phyloP scores from a whole-genome alignment of 1,140 invertebrate species.

The Arctopsyche grandis region DNA sequence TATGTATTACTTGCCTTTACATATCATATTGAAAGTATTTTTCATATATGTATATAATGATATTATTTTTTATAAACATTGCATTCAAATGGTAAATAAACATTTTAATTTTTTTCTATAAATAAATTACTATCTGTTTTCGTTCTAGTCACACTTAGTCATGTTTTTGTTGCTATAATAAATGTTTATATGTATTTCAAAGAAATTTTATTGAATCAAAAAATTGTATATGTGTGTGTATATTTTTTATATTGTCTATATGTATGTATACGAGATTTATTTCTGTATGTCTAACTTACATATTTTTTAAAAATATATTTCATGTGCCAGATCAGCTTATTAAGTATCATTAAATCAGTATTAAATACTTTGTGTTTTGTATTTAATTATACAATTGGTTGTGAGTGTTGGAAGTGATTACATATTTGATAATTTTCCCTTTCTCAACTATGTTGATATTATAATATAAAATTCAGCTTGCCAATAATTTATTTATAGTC shows the following conservation, averaged over 20 bases:
- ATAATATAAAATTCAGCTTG: no score
- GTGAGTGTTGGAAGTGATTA: background rate
- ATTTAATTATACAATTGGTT: background rate
- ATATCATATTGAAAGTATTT: no score
- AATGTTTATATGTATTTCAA: background rate
- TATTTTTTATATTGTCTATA: background rate
- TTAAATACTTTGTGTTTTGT: background rate
- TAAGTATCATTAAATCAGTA: background rate
- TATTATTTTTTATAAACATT: no score
- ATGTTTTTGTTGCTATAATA: background rate
- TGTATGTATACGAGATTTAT: conserved; percentile 1
- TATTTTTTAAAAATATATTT: conserved; percentile 10
- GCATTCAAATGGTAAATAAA: no score
- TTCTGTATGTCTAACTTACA: background rate
- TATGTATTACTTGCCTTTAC: no score
- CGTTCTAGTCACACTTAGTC: background rate
- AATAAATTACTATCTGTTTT: no score
- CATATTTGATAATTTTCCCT: no score
- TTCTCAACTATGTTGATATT: no score
- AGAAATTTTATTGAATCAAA: background rate
- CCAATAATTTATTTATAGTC: no score
- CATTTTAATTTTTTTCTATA: no score
- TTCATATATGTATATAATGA: no score
- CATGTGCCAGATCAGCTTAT: background rate
- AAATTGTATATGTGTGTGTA: background rate